Evolutionary conservation across 2,888 invertebrate species (phyloP).

Genomic region (Zonitis immaculata): DNA sequence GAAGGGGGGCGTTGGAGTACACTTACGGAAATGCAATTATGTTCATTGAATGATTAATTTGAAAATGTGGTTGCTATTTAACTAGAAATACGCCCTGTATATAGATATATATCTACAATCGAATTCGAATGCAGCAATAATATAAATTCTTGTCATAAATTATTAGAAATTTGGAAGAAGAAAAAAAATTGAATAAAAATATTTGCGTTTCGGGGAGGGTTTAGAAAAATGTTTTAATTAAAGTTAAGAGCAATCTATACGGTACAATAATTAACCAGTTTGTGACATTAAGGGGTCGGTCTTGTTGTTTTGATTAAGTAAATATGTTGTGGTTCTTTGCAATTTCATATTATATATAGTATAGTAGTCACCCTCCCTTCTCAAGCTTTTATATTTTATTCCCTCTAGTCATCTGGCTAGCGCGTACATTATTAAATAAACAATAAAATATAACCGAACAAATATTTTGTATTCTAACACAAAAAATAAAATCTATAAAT

Average conservation of each 20-base stretch:
- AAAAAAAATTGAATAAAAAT: too few species aligned
- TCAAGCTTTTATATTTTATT: too few species aligned
- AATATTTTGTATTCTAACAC: too few species aligned
- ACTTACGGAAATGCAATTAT: slow-evolving; percentile 46
- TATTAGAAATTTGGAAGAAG: too few species aligned
- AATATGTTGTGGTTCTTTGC: slow-evolving; percentile 30
- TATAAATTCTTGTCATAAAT: too few species aligned
- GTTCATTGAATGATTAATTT: slow-evolving; percentile 43
- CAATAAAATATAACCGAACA: background rate
- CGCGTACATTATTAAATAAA: background rate
- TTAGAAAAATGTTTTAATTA: slow-evolving; percentile 25
- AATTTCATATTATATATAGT: too few species aligned
- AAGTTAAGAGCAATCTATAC: slow-evolving; percentile 18
- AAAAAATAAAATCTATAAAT: too few species aligned
- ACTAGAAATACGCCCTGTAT: too few species aligned
- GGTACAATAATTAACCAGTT: slow-evolving; percentile 25
- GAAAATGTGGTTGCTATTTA: slow-evolving; percentile 36
- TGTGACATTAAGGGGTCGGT: slow-evolving; percentile 22
- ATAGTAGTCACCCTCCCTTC: slow-evolving; percentile 13
- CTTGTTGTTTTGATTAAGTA: slow-evolving; percentile 33
- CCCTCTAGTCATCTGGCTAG: slow-evolving; percentile 7
- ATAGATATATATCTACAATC: too few species aligned
- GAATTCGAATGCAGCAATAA: too few species aligned
- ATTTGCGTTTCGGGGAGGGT: too few species aligned
- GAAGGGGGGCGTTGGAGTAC: too few species aligned